These are phyloP conservation scores for Asbolus verrucosus DNA, from an alignment of 1,140 invertebrate species.

Conservation along the genomic window DNA sequence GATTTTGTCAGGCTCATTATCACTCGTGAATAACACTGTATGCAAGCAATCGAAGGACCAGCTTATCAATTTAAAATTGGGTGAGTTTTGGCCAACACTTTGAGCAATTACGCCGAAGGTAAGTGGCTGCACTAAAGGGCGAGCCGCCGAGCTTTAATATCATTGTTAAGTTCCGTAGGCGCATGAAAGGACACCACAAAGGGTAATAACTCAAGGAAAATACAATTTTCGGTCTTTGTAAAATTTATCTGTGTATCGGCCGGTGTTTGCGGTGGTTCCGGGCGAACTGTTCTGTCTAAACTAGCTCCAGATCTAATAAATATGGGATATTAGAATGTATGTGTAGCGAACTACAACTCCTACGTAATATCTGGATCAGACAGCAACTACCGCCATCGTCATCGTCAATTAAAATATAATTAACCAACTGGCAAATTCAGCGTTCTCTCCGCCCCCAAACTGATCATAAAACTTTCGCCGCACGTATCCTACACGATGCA, in stretches of 20 bases:
- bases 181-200: conserved; percentile 7
- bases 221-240: conserved; percentile 22
- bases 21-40: no score
- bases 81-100: no score
- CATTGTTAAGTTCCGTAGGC: conserved; percentile 8
- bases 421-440: no score
- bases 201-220: conserved; percentile 28
- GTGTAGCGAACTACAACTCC: background rate
- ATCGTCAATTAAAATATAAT: background rate
- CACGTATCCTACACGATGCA: no score
- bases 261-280: conserved; percentile 7
- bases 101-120: no score
- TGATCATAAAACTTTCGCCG: no score
- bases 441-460: no score
- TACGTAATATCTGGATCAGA: background rate
- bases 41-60: no score
- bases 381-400: background rate
- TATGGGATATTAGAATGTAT: background rate
- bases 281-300: background rate
- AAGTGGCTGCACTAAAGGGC: no score
- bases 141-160: no score
- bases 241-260: conserved; percentile 21
- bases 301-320: background rate
- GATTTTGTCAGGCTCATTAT: no score
- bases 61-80: no score